Percentiles rank a stretch among this genome's conserved stretches.
phyloP scores from a whole-genome alignment of 1,140 invertebrate species.

The Megalonaias nervosa region DNA sequence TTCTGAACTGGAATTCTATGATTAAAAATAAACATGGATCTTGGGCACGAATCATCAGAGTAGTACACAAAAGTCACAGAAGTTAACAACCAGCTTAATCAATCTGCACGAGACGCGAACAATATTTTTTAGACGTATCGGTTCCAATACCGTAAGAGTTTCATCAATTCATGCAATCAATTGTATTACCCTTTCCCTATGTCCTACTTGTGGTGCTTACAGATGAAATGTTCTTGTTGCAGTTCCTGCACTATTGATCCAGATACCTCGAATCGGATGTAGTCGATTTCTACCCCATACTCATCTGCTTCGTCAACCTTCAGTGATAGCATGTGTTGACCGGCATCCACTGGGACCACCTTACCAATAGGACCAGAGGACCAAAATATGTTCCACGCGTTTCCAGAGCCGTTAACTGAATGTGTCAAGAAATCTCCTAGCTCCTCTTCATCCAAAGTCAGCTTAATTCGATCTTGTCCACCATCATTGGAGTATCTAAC shows the following conservation, averaged over 20 bases:
- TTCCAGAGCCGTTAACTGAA: slow-evolving; percentile 7
- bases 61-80: too few relatives aligned
- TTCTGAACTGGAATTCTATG: too few relatives aligned
- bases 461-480: slow-evolving; percentile 23
- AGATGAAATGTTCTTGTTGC: slow-evolving; percentile 21
- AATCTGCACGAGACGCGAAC: too few relatives aligned
- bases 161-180: too few relatives aligned
- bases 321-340: slow-evolving; percentile 14
- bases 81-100: too few relatives aligned
- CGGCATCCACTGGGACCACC: not conserved
- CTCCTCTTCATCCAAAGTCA: slow-evolving; percentile 21
- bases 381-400: slow-evolving; percentile 27
- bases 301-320: slow-evolving; percentile 10
- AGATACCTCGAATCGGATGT: slow-evolving; percentile 26
- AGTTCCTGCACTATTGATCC: slow-evolving; percentile 10
- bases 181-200: too few relatives aligned
- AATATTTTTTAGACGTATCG: too few relatives aligned
- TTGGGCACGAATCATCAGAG: too few relatives aligned
- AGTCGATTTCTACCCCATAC: slow-evolving; percentile 36
- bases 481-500: slow-evolving; percentile 44
- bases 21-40: too few relatives aligned
- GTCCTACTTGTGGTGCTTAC: slow-evolving; percentile 16
- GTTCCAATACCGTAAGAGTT: too few relatives aligned
- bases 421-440: slow-evolving; percentile 16
- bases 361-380: slow-evolving; percentile 28